These are phyloP conservation scores for Cephus runcator DNA, from an alignment of 2,888 invertebrate genomes.

Conservation along the genomic window DNA sequence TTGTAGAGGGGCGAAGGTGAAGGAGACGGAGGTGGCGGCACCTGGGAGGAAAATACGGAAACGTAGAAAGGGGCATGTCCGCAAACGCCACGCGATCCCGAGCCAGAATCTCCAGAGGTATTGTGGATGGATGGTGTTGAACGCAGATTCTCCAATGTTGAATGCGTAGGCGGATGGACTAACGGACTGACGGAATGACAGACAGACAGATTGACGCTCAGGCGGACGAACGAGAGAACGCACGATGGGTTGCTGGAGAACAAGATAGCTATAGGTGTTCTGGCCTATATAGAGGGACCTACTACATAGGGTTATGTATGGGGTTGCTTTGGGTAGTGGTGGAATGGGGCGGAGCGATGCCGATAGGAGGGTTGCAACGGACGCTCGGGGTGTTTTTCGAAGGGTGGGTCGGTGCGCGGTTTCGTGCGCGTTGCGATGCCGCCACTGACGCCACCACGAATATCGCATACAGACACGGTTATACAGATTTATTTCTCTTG, in stretches of 20 bases:
- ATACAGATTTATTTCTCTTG: conserved; percentile 14
- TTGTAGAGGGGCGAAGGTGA: background rate
- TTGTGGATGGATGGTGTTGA: conserved; percentile 17
- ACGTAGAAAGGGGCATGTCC: conserved; percentile 28
- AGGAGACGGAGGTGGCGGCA: conserved; percentile 27
- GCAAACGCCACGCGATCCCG: conserved; percentile 4
- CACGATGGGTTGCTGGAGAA: conserved; percentile 8
- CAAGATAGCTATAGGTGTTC: background rate
- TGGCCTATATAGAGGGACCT: background rate
- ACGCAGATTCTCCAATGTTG: conserved; percentile 32
- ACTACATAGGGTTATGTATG: background rate
- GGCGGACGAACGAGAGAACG: conserved; percentile 21
- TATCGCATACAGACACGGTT: conserved; percentile 9
- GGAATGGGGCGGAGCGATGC: conserved; percentile 59
- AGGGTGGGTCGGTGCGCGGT: conserved; percentile 57
- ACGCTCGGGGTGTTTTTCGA: conserved; percentile 54
- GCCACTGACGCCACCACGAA: conserved; percentile 15
- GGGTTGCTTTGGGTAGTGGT: conserved; percentile 34
- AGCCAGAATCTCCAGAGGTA: conserved; percentile 7
- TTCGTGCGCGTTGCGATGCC: conserved; percentile 43
- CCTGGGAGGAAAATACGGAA: conserved; percentile 24
- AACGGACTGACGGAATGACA: conserved; percentile 18
- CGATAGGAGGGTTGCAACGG: conserved; percentile 60
- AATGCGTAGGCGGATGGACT: conserved; percentile 23
- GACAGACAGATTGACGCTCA: background rate